Percentiles rank a stretch among this genome's conserved stretches.
Evolutionary conservation across 2,888 invertebrate species (phyloP).

Genomic region (Drosophila merina): DNA sequence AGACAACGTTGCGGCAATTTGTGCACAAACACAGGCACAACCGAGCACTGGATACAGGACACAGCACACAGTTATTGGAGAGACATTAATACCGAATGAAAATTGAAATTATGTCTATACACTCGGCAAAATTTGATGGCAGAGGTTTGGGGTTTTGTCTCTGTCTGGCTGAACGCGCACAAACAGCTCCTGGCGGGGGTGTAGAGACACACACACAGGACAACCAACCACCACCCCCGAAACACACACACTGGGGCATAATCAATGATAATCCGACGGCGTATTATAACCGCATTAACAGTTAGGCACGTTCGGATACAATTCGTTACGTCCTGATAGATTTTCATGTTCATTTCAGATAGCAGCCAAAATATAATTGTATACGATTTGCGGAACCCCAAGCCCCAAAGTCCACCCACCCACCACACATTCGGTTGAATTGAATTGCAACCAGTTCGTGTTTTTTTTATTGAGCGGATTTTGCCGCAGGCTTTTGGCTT

Average conservation of each 20-base stretch:
- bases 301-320: conserved; percentile 76
- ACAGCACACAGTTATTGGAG: conserved; percentile 24
- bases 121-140: conserved; percentile 56
- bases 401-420: conserved; percentile 3
- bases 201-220: conserved; percentile 24
- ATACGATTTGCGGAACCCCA: conserved; percentile 63
- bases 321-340: conserved; percentile 76
- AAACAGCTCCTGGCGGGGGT: conserved; percentile 54
- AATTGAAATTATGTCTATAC: conserved; percentile 76
- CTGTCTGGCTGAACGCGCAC: conserved; percentile 45
- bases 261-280: conserved; percentile 78
- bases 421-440: conserved; percentile 58
- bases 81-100: conserved; percentile 73
- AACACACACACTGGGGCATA: conserved; percentile 56
- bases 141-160: conserved; percentile 16
- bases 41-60: conserved; percentile 1
- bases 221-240: conserved; percentile 18
- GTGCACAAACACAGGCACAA: conserved; percentile 42
- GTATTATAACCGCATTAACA: conserved; percentile 80
- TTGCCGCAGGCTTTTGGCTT: conserved; percentile 7
- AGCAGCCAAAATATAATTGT: conserved; percentile 68
- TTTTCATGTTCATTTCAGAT: conserved; percentile 72
- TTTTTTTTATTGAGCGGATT: neutral
- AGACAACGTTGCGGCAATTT: conserved; percentile 68
- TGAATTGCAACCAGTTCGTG: conserved; percentile 62